Base-by-base conservation (phyloP, 2,797 vertebrate species). In the Cyprinella venusta region DNA sequence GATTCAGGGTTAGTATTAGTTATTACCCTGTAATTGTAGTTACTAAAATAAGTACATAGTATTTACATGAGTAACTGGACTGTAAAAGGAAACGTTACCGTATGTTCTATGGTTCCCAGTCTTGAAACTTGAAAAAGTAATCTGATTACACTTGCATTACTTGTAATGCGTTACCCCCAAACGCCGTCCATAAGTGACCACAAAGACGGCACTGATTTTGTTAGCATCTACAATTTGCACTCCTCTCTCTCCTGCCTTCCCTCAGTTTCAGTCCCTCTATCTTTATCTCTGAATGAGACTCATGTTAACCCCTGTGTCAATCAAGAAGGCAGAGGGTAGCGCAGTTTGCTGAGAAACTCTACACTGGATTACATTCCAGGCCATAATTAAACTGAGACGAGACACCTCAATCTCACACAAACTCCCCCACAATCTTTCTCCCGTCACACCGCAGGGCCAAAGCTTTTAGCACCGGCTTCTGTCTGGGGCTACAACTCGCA, bases 351-450 rank as follows among this genome's bases (percentile, higher is more conserved):
- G 21, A 79, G 30, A 79, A 45, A 54, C 56, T 24, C 64, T 69
- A 42, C 50, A 75, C 70, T 85, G 71, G 83, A 85, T 85, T 81
- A 63, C 71, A 76, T 80, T 64, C 79, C 52, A 85, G 78, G 42
- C 64, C 67, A 61, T 76, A 81, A 81, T 85, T 70, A 81, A 85
- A 80, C 64, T 81, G 68, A 80, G 64, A 76, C 64, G 33, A 50
- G 78, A 76, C 79, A 80, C 42, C 65, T 80, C 42, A 59, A 61
- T 68, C 61, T 75, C 77, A 71, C 59, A 56, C 69, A 67, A 38
- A 79, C 59, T 64, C 80, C 59, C 69, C 8, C 54, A 64, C 36
- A 68, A 65, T 36, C 36, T 45, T 48, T 54, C 50, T n/a, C 19
- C 19, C 21, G 36, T 76, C 45, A 76, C 36, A 54, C n/a, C 0